phyloP scores from a whole-genome alignment of 2,113 vertebrate genomes.

The Aplodontia rufa region DNA sequence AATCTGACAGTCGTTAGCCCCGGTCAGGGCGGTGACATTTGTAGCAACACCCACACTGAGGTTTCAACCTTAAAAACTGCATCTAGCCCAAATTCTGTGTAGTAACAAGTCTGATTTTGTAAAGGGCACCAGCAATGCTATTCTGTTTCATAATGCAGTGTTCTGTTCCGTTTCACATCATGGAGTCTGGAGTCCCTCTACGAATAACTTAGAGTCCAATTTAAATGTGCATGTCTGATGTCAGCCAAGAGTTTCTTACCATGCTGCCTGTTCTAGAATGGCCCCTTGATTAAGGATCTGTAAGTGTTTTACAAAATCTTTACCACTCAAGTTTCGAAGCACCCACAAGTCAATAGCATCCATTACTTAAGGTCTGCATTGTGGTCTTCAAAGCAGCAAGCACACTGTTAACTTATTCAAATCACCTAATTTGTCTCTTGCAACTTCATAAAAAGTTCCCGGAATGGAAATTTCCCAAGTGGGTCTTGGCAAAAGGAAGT shows the following conservation, averaged over 20 bases:
- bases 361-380: not conserved
- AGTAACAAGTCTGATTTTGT: not conserved
- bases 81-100: not conserved
- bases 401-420: not conserved
- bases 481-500: constrained; percentile 53
- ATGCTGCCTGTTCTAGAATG: not conserved
- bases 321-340: not conserved
- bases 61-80: not conserved
- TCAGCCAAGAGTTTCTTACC: not conserved
- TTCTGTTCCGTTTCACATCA: not conserved
- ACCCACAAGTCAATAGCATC: not conserved
- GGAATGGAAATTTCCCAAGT: constrained; percentile 67
- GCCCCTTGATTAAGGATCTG: not conserved
- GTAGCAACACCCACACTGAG: accelerated
- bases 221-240: not conserved
- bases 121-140: accelerated
- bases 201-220: not conserved
- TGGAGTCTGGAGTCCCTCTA: not conserved
- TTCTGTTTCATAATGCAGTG: accelerated
- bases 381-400: constrained; percentile 24
- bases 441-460: constrained; percentile 69
- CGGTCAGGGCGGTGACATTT: no score
- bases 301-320: not conserved
- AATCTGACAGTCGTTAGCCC: accelerated
- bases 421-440: constrained; percentile 67